phyloP scores from a whole-genome alignment of 1,140 invertebrate species.

The Chironomus striatipennis region DNA sequence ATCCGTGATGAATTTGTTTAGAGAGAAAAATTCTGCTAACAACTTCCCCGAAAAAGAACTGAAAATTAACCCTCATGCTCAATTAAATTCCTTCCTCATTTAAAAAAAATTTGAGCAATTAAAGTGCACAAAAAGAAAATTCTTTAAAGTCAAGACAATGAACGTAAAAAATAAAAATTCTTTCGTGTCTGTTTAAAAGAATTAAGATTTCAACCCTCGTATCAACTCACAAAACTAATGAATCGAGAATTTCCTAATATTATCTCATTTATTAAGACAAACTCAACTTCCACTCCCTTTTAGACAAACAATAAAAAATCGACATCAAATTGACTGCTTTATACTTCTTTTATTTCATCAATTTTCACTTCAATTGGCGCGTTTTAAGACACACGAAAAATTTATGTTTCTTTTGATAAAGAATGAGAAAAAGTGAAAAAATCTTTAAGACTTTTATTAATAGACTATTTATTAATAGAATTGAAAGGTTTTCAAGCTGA shows the following conservation, averaged over 20 bases:
- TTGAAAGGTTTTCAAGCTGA: too few relatives aligned
- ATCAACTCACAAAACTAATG: not conserved
- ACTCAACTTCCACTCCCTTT: not conserved
- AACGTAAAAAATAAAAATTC: not conserved
- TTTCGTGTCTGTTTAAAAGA: not conserved
- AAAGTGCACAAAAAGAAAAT: not conserved
- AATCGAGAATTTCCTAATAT: slow-evolving; percentile 9
- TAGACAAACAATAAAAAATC: not conserved
- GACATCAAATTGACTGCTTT: not conserved
- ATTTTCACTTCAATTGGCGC: not conserved
- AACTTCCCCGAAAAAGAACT: not conserved
- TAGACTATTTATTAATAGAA: too few relatives aligned
- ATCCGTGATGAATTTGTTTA: not conserved
- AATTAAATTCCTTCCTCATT: not conserved
- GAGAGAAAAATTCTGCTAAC: not conserved
- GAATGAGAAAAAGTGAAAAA: not conserved
- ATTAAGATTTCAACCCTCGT: not conserved
- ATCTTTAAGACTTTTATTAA: not conserved
- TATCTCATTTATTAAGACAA: not conserved
- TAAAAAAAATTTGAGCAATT: not conserved
- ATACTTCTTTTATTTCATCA: not conserved
- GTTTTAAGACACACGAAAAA: not conserved
- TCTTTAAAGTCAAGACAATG: not conserved
- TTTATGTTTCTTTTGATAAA: not conserved
- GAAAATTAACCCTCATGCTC: not conserved